Evolutionary conservation across 2,797 vertebrate genomes (phyloP), one percentile per base, ranked within the genome.

Genomic region (Sebastes reedi): DNA sequence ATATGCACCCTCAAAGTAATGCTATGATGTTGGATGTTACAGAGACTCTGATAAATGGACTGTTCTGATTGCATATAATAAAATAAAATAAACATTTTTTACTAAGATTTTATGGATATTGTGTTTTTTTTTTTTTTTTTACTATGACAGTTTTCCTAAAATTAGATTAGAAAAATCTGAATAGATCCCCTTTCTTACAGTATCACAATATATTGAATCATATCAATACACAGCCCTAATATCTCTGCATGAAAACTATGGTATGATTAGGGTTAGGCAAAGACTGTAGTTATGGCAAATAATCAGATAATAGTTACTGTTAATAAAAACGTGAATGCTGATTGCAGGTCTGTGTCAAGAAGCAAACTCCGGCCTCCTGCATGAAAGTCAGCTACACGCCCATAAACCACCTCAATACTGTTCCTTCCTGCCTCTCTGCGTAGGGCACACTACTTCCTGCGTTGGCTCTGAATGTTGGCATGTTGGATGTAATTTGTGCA

Each of bases 181-280:
- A 5, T 46, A 16, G 16, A 46, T 46, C 39, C 6, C 39, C 13
- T 36, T 36, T 14, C 14, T 46, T 14, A 52, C 46, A 52, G 18
- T 52, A 52, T n/a, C 20, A n/a, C 18, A 52, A 52, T 52, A 9
- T 52, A 39, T 46, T 46, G 16, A 42, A 12, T 36, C 34, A 5
- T 13, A 36, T 46, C 42, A 46, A 46, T 46, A 46, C 42, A 46
- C 42, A 46, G 42, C 42, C 14, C 16, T 46, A 46, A 46, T 46
- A 46, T 8, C 42, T 0, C 42, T 22, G 6, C n/a, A 14, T 50
- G n/a, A 16, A 12, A 34, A 3, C 16, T 16, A n/a, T 1, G 2
- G 34, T 52, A n/a, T 18, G 0, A 20, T 18, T 24, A 3, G 2
- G 5, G 4, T n/a, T n/a, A 58, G 5, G 2, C 0, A 42, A 30